phyloP scores from a whole-genome alignment of 2,797 vertebrate genomes.

The Hemibagrus guttatus region DNA sequence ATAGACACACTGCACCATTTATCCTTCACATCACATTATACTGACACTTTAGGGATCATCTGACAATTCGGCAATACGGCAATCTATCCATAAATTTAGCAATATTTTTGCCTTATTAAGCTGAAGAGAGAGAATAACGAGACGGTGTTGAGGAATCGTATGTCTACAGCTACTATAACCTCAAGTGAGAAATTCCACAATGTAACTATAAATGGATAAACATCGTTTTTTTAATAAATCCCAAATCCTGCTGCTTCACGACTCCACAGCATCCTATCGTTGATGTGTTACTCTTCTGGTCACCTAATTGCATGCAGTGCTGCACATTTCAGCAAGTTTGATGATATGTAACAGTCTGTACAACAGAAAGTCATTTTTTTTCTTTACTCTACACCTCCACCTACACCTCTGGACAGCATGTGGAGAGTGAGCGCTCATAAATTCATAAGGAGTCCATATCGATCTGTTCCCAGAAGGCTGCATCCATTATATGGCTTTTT shows the following conservation, averaged over 20 bases:
- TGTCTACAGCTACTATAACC: background rate
- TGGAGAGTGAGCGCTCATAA: constrained; percentile 27
- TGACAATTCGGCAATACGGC: background rate
- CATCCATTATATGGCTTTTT: constrained; percentile 42
- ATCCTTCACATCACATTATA: background rate
- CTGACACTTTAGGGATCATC: background rate
- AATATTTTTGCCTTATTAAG: background rate
- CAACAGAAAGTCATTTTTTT: background rate
- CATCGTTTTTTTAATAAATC: background rate
- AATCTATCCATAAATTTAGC: no score
- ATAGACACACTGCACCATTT: background rate
- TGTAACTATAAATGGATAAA: background rate
- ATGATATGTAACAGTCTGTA: background rate
- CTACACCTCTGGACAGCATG: background rate
- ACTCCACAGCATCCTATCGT: background rate
- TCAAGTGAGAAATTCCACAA: background rate
- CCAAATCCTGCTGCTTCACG: background rate
- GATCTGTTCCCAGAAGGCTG: constrained; percentile 29
- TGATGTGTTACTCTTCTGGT: background rate
- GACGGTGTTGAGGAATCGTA: background rate
- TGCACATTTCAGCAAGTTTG: background rate
- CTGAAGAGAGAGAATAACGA: background rate
- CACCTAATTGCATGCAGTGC: background rate
- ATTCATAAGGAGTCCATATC: constrained; percentile 31
- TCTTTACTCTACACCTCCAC: background rate